These are phyloP conservation scores for Drosophila tropicalis DNA, from an alignment of 1,140 invertebrate species.

Conservation along the genomic window DNA sequence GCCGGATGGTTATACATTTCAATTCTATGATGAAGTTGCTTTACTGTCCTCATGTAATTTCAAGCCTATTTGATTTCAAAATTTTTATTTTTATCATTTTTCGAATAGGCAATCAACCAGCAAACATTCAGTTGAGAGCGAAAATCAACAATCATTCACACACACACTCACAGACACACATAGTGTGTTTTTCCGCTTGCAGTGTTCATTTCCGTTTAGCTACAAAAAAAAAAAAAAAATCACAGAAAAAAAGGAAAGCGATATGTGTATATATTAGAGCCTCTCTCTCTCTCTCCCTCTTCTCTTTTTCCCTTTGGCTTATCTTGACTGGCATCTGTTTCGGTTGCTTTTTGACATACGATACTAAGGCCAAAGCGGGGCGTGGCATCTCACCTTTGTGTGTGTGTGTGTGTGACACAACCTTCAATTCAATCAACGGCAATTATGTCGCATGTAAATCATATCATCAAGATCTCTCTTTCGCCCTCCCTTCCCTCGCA, in stretches of 20 bases:
- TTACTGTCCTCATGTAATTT: constrained; percentile 20
- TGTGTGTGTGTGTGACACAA: constrained; percentile 50
- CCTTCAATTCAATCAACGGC: constrained; percentile 68
- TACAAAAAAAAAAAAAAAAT: too few relatives aligned
- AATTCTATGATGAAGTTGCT: too few relatives aligned
- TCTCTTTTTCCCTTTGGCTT: constrained; percentile 8
- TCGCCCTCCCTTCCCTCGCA: not conserved
- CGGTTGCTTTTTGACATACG: constrained; percentile 55
- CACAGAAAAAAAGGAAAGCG: constrained; percentile 3
- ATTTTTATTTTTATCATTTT: constrained; percentile 7
- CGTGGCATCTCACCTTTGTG: constrained; percentile 51
- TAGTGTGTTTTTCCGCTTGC: constrained; percentile 27
- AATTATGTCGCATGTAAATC: constrained; percentile 69
- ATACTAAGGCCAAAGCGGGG: constrained; percentile 36
- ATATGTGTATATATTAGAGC: constrained; percentile 5
- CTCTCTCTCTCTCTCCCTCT: not conserved
- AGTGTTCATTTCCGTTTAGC: constrained; percentile 53
- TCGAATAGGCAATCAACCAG: constrained; percentile 36
- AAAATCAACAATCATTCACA: constrained; percentile 46
- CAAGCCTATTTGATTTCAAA: constrained; percentile 14
- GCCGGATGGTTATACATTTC: too few relatives aligned
- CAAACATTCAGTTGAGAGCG: constrained; percentile 45
- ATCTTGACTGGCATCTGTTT: constrained; percentile 31
- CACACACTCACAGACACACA: not conserved
- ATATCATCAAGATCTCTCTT: constrained; percentile 45